Evolutionary conservation across 2,888 invertebrate genomes (phyloP), one percentile per base, ranked within the genome.

Genomic region (Sericinus montela): DNA sequence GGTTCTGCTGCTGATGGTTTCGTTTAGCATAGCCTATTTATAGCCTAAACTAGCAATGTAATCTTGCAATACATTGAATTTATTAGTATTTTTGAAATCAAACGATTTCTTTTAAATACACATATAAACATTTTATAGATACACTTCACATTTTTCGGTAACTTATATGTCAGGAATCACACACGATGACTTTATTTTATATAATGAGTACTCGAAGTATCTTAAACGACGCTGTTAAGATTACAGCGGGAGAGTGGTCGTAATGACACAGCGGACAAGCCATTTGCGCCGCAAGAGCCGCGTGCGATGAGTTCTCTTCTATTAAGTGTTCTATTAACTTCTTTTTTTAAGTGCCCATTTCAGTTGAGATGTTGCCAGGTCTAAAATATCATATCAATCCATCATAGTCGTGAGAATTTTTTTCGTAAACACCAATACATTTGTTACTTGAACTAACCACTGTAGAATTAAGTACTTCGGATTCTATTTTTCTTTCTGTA

Each of bases 141-240:
- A 40, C 16, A 23, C 36, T 37, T 29, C 41, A 19, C 36, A 42
- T 42, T 37, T 38, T 51, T 52, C 48, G 49, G 42, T 38, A 43
- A 41, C 36, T 37, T 36, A 47, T 51, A 53, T 45, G 29, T 35
- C 14, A 19, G 35, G 53, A 49, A 48, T 55, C 56, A 61, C 59
- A 62, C 55, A 60, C 63, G 64, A 70, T 67, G 67, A 62, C 67
- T 73, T 66, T 62, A 69, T 70, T 67, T 60, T 57, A 58, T 47
- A 51, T 58, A 56, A 60, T 65, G 65, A 67, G 67, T 59, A 63
- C 57, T 65, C 62, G 62, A 67, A 71, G 66, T 75, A 80, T 79
- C 79, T 80, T 68, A 70, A 76, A 73, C 67, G 66, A 55, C 48
- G 65, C 65, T 69, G 73, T 80, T 76, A 75, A 78, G 80, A 78